Evolutionary conservation across 2,888 invertebrate species (phyloP).

Genomic region (Biston stratarius): DNA sequence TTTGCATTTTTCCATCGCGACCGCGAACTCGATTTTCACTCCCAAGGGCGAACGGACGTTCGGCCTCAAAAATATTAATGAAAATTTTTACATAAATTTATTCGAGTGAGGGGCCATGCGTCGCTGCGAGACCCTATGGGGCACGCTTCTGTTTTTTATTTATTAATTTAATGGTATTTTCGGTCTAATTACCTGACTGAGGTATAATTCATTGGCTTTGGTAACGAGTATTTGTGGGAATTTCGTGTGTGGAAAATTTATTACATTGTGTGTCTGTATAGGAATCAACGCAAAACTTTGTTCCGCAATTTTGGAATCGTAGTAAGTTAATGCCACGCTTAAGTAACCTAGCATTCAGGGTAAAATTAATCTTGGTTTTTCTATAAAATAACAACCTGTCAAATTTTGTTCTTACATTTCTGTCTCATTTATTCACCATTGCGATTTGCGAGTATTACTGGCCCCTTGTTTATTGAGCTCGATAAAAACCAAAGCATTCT

Average conservation of each 20-base stretch:
- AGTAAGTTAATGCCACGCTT: neutral
- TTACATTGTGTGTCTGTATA: constrained; percentile 28
- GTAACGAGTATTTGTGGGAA: constrained; percentile 73
- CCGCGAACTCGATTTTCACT: constrained; percentile 85
- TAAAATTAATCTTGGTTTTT: too few species aligned
- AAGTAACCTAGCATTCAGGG: too few species aligned
- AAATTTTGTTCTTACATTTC: neutral
- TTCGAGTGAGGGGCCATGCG: constrained; percentile 82
- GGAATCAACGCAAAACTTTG: constrained; percentile 1
- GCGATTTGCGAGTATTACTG: constrained; percentile 29
- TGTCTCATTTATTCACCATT: constrained; percentile 3
- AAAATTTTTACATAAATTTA: constrained; percentile 87
- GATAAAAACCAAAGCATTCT: constrained; percentile 87
- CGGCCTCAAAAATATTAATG: constrained; percentile 86
- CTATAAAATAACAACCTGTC: neutral
- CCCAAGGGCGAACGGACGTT: constrained; percentile 83
- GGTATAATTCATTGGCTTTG: constrained; percentile 84
- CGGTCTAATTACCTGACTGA: constrained; percentile 85
- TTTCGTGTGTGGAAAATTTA: constrained; percentile 58
- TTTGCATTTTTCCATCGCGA: constrained; percentile 86
- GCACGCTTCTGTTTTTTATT: constrained; percentile 83
- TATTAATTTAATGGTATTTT: constrained; percentile 87
- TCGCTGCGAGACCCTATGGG: constrained; percentile 73
- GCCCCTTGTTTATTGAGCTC: constrained; percentile 74
- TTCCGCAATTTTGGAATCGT: neutral